Evolutionary conservation across 1,140 invertebrate genomes (phyloP), one percentile per base, ranked within the genome.

Genomic region (Apis laboriosa): DNA sequence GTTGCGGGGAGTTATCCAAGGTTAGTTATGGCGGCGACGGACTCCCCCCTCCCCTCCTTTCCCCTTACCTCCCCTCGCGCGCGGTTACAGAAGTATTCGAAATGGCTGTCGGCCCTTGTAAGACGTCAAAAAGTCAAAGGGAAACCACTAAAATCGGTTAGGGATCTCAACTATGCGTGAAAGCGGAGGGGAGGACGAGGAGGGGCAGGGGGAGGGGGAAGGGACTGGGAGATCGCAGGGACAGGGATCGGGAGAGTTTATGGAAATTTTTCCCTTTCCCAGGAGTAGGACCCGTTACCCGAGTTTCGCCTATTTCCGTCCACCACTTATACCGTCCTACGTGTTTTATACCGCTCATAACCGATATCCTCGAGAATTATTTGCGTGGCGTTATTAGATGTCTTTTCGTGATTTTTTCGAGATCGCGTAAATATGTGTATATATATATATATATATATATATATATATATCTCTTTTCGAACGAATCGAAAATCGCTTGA

Each of bases 121-220:
- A 94, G 91, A 93, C 89, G 93, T 94, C 93, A 92, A 94, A 94
- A 94, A 94, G 93, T 93, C 93, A 93, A 94, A 94, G 92, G 87
- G 91, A 94, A 94, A 93, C 93, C 92, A 94, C 93, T 93, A 93
- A 94, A 94, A 94, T 94, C 93, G 93, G 93, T 93, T 93, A 93
- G 92, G 93, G 92, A 93, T 94, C 93, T 94, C 92, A 94, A 94
- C 93, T 94, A 93, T 93, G 90, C 89, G 83, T 80, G 75, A 79
- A 82, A 90, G 75, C 67, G 84, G 34, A 89, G 85, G 85, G 81
- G 79, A 71, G 24, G 75, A 63, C 61, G 60, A 71, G 75, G 64
- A 34, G 13, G 70, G 68, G 12, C 53, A 28, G 86, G 56, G 49
- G 75, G 85, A 88, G 73, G 82, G 88, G 77, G 76, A 88, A 71